Evolutionary conservation across 2,113 vertebrate genomes (phyloP), one percentile per base, ranked within the genome.

Genomic region (Myotis yumanensis): DNA sequence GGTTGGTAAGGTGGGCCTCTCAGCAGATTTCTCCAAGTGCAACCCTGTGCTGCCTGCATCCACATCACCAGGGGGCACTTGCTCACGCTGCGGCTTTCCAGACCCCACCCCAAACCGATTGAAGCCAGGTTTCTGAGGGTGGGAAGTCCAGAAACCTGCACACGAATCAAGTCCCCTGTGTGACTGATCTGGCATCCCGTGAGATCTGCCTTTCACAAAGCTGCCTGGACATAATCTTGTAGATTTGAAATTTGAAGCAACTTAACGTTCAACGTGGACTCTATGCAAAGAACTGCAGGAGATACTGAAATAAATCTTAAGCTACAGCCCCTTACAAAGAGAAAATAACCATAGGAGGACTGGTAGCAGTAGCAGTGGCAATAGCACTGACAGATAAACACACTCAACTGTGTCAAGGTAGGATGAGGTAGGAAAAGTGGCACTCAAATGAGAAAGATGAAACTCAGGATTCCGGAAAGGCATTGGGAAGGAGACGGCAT

Each of bases 221-320:
- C 59, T 77, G 11, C 28, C 86, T 3, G 15, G 82, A 37, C 16
- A 52, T 68, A 79, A 43, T 86, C 89, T 86, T 54, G 17, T 81
- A 86, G n/a, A 76, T 92, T 76, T 62, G 15, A 95, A 87, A 79
- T 84, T 46, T 84, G 20, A 95, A 94, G 92, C 79, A 71, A 85
- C 9, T 40, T 94, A 68, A 52, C 7, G 12, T 89, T 87, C 57
- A 54, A 25, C 4, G 5, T 23, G 79, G 64, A 64, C 48, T 54
- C 64, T 64, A 23, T 57, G 57, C 28, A 81, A 84, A 16, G 23
- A 95, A 79, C 43, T 51, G 14, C 12, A 79, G 17, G 40, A 23
- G 11, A 72, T 69, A 82, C 2, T 52, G 16, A 76, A 73, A 25
- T 46, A 37, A 71, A 23, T 80, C 30, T 71, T 82, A 43, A 95